Evolutionary conservation across 2,888 invertebrate species (phyloP).

Genomic region (Eubasilissa splendida): DNA sequence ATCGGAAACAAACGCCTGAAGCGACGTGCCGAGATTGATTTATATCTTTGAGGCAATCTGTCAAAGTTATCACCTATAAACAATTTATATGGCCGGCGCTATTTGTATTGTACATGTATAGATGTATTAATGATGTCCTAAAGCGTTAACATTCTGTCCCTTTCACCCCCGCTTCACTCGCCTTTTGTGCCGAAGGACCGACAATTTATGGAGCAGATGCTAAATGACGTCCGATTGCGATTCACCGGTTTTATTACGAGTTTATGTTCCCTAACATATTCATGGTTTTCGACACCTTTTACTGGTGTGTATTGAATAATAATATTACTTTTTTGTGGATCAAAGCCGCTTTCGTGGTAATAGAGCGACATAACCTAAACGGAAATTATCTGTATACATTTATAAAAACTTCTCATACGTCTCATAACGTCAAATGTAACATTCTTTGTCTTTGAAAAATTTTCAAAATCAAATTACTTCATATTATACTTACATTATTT

Average conservation of each 20-base stretch:
- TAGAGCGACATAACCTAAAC: too few relatives aligned
- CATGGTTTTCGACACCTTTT: slow-evolving; percentile 19
- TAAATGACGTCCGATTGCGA: slow-evolving; percentile 21
- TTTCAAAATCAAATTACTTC: too few relatives aligned
- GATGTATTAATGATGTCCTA: slow-evolving; percentile 42
- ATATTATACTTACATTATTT: too few relatives aligned
- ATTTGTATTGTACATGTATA: slow-evolving; percentile 38
- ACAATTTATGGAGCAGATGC: slow-evolving; percentile 17
- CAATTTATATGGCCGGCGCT: slow-evolving; percentile 43
- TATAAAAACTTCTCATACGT: too few relatives aligned
- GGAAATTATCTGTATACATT: too few relatives aligned
- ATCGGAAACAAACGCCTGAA: neutral
- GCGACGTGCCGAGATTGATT: slow-evolving; percentile 41
- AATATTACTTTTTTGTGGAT: neutral
- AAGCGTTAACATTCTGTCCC: neutral
- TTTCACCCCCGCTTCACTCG: neutral
- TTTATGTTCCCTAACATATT: neutral
- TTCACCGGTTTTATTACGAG: slow-evolving; percentile 3
- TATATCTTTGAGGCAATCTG: slow-evolving; percentile 45
- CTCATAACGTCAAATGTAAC: too few relatives aligned
- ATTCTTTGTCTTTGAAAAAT: too few relatives aligned
- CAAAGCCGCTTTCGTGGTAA: too few relatives aligned
- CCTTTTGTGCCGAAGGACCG: neutral
- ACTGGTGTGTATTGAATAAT: neutral
- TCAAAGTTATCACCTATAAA: slow-evolving; percentile 47